These are phyloP conservation scores for Acanthornis magna DNA, from an alignment of 2,797 vertebrate genomes.

Conservation along the genomic window DNA sequence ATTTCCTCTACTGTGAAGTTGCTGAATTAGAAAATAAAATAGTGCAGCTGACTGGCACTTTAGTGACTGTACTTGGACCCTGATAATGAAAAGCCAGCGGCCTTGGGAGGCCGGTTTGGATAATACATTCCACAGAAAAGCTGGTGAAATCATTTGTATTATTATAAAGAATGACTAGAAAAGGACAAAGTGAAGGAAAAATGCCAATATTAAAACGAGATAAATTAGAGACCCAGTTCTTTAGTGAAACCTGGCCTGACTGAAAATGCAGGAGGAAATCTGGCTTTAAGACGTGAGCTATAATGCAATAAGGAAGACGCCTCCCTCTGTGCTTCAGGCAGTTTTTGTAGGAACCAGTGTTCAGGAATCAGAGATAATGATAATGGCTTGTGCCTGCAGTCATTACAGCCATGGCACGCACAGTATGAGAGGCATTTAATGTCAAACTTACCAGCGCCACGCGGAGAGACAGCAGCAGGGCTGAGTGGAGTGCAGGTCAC, in stretches of 20 bases:
- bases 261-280: neutral
- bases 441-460: neutral
- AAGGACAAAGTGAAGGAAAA: neutral
- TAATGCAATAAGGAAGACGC: neutral
- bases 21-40: constrained; percentile 39
- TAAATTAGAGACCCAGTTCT: neutral
- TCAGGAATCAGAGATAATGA: constrained; percentile 23
- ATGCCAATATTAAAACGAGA: neutral
- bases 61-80: neutral
- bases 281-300: neutral
- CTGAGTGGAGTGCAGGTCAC: neutral
- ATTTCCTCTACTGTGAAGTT: constrained; percentile 32
- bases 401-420: neutral
- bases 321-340: constrained; percentile 29
- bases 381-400: neutral
- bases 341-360: neutral
- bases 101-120: neutral
- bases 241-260: neutral
- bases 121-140: neutral
- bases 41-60: constrained; percentile 8
- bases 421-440: neutral
- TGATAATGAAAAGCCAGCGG: neutral
- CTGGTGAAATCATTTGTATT: neutral
- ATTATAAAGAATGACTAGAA: neutral
- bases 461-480: rapidly evolving